These are phyloP conservation scores for Petaurus breviceps DNA, from an alignment of 2,113 vertebrate species.

Conservation along the genomic window DNA sequence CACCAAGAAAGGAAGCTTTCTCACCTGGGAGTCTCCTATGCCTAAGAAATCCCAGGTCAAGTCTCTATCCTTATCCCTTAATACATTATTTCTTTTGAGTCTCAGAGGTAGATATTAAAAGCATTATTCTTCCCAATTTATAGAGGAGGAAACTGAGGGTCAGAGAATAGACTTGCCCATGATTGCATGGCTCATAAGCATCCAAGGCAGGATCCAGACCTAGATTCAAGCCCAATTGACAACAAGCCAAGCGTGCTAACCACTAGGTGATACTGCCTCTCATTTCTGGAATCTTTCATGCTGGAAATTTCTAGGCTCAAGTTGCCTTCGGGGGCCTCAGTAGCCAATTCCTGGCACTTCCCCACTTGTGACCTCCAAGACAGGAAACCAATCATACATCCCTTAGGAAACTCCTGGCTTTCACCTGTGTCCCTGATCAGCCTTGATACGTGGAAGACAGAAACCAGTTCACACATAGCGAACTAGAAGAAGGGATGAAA, in stretches of 20 bases:
- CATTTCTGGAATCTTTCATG: too few relatives aligned
- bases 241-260: not conserved
- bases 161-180: not conserved
- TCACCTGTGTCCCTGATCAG: not conserved
- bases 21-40: not conserved
- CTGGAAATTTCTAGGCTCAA: not conserved
- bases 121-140: not conserved
- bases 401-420: not conserved
- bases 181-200: not conserved
- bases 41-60: not conserved
- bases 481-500: not conserved
- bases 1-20: not conserved
- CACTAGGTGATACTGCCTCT: not conserved
- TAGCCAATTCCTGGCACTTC: not conserved
- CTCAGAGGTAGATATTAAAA: not conserved
- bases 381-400: not conserved
- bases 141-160: not conserved
- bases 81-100: not conserved
- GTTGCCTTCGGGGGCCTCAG: not conserved
- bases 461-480: not conserved
- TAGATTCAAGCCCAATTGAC: not conserved
- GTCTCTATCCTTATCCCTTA: not conserved
- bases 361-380: not conserved
- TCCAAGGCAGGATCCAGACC: not conserved
- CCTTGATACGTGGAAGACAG: not conserved